Evolutionary conservation across 2,113 vertebrate species (phyloP).

Genomic region (Pseudorhombus dupliciocellatus): DNA sequence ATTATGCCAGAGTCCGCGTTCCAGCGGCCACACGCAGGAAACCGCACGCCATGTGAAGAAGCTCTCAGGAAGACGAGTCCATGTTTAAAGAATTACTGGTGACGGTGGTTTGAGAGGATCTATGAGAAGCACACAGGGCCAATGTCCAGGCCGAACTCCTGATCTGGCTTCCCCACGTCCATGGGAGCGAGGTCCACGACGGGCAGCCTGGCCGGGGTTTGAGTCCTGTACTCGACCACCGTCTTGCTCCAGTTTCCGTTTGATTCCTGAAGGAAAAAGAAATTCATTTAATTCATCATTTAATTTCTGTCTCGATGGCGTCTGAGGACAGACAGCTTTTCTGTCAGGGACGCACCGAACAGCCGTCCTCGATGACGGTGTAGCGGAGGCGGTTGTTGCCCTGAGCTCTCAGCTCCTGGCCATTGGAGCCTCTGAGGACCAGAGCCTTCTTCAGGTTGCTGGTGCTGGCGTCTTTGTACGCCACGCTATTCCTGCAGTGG

Average conservation of each 20-base stretch:
- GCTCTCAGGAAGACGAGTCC: conserved; percentile 42
- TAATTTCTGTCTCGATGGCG: background rate
- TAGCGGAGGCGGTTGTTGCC: conserved; percentile 90
- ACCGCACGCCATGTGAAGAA: conserved; percentile 23
- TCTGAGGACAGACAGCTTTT: background rate
- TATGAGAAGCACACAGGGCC: conserved; percentile 97
- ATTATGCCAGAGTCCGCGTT: conserved; percentile 31
- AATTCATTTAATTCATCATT: background rate
- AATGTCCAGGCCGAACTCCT: conserved; percentile 95
- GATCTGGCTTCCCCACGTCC: conserved; percentile 88
- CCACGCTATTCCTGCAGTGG: conserved; percentile 92
- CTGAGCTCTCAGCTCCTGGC: conserved; percentile 91
- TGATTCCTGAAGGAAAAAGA: conserved; percentile 77
- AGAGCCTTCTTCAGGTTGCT: conserved; percentile 91
- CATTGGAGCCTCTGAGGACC: conserved; percentile 89
- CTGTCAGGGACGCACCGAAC: conserved; percentile 82
- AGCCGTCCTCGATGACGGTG: conserved; percentile 88
- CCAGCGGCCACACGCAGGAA: background rate
- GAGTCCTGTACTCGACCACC: conserved; percentile 93
- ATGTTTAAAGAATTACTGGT: conserved; percentile 1
- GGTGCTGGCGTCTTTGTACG: conserved; percentile 86
- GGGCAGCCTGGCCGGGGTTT: conserved; percentile 90
- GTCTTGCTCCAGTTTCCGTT: conserved; percentile 86
- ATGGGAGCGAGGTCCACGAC: conserved; percentile 91
- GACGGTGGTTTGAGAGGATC: conserved; percentile 50